Base-by-base conservation (phyloP, 1,140 invertebrate species). In the Stegodyphus mimosarum region DNA sequence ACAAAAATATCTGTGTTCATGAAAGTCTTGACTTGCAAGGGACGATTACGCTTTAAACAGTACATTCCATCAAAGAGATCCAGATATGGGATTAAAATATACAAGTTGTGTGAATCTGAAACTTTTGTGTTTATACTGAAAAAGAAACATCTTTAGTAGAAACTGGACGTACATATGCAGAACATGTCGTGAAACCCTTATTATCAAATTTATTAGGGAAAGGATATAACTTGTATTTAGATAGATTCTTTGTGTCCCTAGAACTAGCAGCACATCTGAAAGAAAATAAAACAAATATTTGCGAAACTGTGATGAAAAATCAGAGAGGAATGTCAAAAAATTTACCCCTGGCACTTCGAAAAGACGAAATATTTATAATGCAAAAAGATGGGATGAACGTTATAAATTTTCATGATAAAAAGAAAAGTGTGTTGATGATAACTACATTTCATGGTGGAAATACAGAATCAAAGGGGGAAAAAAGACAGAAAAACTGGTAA, bases 121-220 rank as follows among this genome's bases (percentile, higher is more conserved):
- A 60, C 80, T 83, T 7, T 83, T 50, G 72, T 51, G 53, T 55
- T 72, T 66, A 4, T 5, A 49, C 78, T 50, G 52, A 70, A 80
- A 60, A 71, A n/a, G n/a, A n/a, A n/a, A n/a, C n/a, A n/a, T n/a
- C n/a, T n/a, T n/a, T n/a, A n/a, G n/a, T n/a, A n/a, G n/a, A n/a
- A n/a, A n/a, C n/a, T n/a, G n/a, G n/a, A n/a, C n/a, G n/a, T n/a
- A n/a, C n/a, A n/a, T n/a, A n/a, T n/a, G n/a, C n/a, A n/a, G n/a
- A n/a, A n/a, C n/a, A n/a, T 84, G 83, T 63, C 69, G 15, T 67
- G 7, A 69, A 80, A 80, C 5, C n/a, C n/a, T 18, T 80, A 69
- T 53, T 53, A n/a, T 80, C 60, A 18, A 13, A 69, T 33, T 53
- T 63, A 63, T 69, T 67, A 18, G 51, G 77, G 33, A 80, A 80